These are phyloP conservation scores for Drosophila mulleri DNA, from an alignment of 2,888 invertebrate species.

Conservation along the genomic window DNA sequence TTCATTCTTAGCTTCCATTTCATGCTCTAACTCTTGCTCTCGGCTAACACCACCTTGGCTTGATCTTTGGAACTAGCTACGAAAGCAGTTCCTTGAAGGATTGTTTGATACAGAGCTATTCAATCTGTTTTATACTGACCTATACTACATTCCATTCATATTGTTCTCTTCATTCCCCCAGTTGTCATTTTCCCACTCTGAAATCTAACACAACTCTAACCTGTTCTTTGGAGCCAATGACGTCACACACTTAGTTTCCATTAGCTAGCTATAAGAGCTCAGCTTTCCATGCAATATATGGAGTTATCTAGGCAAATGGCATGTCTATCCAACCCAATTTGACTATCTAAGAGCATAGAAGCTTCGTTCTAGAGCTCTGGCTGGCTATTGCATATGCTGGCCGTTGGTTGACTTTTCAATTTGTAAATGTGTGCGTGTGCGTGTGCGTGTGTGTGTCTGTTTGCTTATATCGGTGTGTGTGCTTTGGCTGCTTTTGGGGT, in stretches of 20 bases:
- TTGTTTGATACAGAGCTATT: too few species aligned
- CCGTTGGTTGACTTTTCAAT: slow-evolving; percentile 23
- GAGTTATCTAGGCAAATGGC: too few species aligned
- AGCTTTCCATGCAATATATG: background rate
- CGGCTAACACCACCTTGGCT: background rate
- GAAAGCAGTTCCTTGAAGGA: too few species aligned
- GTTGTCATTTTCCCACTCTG: background rate
- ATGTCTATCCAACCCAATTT: background rate
- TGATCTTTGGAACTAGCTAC: background rate
- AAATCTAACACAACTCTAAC: background rate
- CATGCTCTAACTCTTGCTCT: too few species aligned
- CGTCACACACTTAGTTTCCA: too few species aligned
- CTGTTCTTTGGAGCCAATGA: background rate
- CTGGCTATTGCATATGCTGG: slow-evolving; percentile 25
- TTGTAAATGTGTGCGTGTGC: background rate
- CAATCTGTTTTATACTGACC: too few species aligned
- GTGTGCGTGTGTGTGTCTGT: background rate
- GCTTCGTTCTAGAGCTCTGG: background rate
- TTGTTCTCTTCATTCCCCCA: background rate
- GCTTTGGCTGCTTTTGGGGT: slow-evolving; percentile 16
- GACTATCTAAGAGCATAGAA: slow-evolving; percentile 4
- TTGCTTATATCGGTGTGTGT: background rate
- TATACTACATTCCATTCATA: too few species aligned
- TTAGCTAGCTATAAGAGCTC: background rate
- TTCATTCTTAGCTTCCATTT: too few species aligned